Evolutionary conservation across 2,797 vertebrate genomes (phyloP).

Genomic region (Sarcoramphus papa): DNA sequence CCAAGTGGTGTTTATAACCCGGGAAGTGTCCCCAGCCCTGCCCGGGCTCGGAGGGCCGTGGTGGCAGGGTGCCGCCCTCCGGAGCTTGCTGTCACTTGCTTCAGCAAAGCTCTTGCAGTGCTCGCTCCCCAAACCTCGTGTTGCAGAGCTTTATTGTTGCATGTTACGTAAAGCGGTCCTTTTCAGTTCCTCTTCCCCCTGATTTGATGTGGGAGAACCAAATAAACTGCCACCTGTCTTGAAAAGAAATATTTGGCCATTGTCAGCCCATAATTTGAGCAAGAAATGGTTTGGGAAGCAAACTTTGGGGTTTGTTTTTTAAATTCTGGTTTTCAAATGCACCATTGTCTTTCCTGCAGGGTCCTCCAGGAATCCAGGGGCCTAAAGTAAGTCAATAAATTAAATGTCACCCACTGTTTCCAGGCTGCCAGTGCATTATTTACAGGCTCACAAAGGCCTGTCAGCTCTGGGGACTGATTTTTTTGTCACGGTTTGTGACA

Average conservation of each 20-base stretch:
- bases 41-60: neutral
- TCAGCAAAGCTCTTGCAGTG: neutral
- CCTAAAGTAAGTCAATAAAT: slow-evolving; percentile 73
- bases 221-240: slow-evolving; percentile 4
- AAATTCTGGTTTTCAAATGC: neutral
- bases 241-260: neutral
- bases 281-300: neutral
- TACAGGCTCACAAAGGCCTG: slow-evolving; percentile 24
- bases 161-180: neutral
- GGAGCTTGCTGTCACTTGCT: neutral
- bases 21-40: neutral
- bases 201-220: neutral
- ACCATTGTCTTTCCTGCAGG: slow-evolving; percentile 60
- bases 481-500: neutral
- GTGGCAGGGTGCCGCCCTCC: neutral
- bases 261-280: neutral
- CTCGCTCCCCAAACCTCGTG: neutral
- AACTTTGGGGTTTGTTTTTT: neutral
- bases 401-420: slow-evolving; percentile 3
- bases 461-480: neutral
- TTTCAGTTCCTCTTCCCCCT: neutral
- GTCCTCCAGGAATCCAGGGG: slow-evolving; percentile 76
- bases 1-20: neutral
- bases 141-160: neutral
- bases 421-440: slow-evolving; percentile 14